A percentile compares a stretch with the other conserved stretches of the same genome.
Conservation (phyloP, 2,113 vertebrate species). For the Ornithorhynchus anatinus region DNA sequence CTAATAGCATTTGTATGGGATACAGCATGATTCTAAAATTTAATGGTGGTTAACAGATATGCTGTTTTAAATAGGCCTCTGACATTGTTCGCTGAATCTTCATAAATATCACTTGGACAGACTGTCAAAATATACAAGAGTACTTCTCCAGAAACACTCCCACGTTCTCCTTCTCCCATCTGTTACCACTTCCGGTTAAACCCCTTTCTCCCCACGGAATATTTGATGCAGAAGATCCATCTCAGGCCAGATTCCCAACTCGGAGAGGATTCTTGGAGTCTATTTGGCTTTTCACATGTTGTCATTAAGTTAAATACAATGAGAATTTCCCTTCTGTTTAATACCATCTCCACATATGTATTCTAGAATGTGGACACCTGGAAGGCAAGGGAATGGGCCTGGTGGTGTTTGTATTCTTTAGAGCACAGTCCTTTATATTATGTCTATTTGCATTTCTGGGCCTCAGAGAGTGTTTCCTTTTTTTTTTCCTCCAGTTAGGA, state of each 20-base stretch:
- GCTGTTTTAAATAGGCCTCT: slow-evolving; percentile 5
- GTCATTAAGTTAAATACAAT: not conserved
- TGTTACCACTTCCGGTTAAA: not conserved
- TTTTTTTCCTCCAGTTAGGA: no score
- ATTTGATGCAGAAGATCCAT: not conserved
- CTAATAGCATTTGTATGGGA: slow-evolving; percentile 16
- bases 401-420: no score
- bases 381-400: not conserved
- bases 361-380: not conserved
- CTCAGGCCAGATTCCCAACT: not conserved
- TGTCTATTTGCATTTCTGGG: no score
- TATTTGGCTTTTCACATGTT: not conserved
- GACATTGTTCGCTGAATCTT: not conserved
- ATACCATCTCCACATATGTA: no score
- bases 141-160: not conserved
- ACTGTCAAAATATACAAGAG: not conserved
- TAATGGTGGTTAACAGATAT: not conserved
- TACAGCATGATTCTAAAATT: not conserved
- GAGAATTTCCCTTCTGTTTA: not conserved
- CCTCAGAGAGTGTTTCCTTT: no score
- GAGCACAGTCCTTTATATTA: no score
- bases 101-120: not conserved
- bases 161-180: not conserved
- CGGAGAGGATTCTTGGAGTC: not conserved
- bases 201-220: not conserved